Percentiles rank a stretch among this genome's conserved stretches.
phyloP scores from a whole-genome alignment of 2,888 invertebrate genomes.

The Leucozona laternaria region DNA sequence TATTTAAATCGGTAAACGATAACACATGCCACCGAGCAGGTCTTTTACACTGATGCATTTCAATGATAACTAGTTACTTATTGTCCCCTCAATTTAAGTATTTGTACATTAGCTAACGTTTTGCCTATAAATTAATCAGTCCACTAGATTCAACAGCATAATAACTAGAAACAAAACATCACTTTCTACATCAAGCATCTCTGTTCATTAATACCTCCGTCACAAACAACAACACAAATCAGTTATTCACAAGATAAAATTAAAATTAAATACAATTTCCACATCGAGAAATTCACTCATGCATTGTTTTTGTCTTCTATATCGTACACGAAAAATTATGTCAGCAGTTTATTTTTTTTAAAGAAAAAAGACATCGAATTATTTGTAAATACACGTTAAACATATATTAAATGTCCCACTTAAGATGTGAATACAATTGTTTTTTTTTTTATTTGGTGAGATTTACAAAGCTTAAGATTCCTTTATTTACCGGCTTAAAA shows the following conservation, averaged over 20 bases:
- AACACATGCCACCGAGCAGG: too few relatives aligned
- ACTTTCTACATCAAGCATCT: neutral
- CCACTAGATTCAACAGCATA: neutral
- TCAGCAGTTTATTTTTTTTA: neutral
- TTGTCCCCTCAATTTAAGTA: too few relatives aligned
- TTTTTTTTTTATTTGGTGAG: constrained; percentile 29
- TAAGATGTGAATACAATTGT: constrained; percentile 56
- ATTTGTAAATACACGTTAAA: constrained; percentile 64
- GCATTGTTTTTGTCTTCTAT: neutral
- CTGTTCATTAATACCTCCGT: neutral
- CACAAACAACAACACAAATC: neutral
- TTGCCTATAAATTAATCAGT: neutral
- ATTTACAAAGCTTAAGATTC: constrained; percentile 38
- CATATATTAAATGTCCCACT: constrained; percentile 63
- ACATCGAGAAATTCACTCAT: neutral
- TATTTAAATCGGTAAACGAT: too few relatives aligned
- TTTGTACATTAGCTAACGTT: too few relatives aligned
- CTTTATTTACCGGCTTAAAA: constrained; percentile 42
- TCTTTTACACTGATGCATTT: too few relatives aligned
- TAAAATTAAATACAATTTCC: neutral
- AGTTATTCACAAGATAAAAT: neutral
- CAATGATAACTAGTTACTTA: too few relatives aligned
- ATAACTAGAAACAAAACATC: neutral
- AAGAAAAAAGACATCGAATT: constrained; percentile 49
- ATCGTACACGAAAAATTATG: neutral